Percentiles rank a stretch among this genome's conserved stretches.
Conservation (phyloP, 2,797 vertebrate genomes). For the Vultur gryphus region DNA sequence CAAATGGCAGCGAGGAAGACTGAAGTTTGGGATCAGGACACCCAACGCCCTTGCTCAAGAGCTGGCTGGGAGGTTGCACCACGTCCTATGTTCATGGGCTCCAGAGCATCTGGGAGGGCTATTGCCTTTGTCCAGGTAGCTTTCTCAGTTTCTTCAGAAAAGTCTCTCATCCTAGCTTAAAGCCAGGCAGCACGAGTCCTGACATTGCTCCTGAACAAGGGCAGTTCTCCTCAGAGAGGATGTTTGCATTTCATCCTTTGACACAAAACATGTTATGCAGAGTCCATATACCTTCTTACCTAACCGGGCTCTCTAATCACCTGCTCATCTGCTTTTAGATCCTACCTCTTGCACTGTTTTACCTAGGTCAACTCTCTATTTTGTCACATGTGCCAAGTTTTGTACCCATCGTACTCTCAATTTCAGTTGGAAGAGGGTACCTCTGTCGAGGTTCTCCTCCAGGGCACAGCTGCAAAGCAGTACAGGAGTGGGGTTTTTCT, state of each 20-base stretch:
- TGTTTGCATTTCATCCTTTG: not conserved
- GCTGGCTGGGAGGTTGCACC: not conserved
- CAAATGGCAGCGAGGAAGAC: not conserved
- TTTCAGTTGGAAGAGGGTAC: not conserved
- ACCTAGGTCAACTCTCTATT: not conserved
- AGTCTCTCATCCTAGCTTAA: not conserved
- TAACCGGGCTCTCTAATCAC: not conserved
- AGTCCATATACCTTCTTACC: not conserved
- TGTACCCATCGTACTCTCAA: not conserved
- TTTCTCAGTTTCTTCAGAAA: not conserved
- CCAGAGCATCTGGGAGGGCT: not conserved
- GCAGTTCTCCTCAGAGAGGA: not conserved
- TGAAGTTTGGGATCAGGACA: not conserved
- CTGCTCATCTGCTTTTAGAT: not conserved
- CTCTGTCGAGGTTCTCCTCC: not conserved
- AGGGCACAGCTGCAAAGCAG: not conserved
- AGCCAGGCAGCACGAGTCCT: not conserved
- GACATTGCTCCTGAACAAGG: not conserved
- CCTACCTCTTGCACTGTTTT: not conserved
- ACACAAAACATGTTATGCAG: not conserved
- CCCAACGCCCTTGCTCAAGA: not conserved
- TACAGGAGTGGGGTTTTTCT: not conserved
- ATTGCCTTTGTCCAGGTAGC: not conserved
- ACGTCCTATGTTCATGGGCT: accelerated
- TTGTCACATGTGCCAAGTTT: not conserved